Evolutionary conservation across 2,113 vertebrate species (phyloP), one percentile per base, ranked within the genome.

Genomic region (Anser brachyrhynchus): DNA sequence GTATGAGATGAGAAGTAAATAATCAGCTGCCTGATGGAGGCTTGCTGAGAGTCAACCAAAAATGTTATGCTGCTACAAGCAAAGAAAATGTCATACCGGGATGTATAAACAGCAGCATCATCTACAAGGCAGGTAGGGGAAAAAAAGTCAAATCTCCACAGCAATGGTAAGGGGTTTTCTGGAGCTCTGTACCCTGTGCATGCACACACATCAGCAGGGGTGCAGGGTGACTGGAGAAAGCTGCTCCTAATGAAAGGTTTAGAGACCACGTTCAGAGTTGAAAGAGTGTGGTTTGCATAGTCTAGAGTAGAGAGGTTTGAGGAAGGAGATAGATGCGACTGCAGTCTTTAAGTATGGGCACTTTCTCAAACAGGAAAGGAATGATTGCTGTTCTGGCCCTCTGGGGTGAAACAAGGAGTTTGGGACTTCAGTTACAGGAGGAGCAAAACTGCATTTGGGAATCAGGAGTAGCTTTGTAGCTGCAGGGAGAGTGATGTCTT

Each of bases 161-260:
- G 59, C 55, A 21, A 21, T 79, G n/a, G 20, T 39, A 3, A 35
- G 31, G 29, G 31, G 4, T 37, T 54, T 6, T 23, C 23, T 76
- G 28, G 41, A 75, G 33, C 17, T 4, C 21, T 3, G 51, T 19
- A n/a, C 69, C 73, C 58, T 0, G 1, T 59, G 41, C 9, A 4
- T 23, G 67, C 37, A 13, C 46, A 4, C 16, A 16, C 2, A 3
- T 52, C 35, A 44, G 33, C 31, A 57, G 61, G 39, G 51, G 9
- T n/a, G 52, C 43, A 29, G 57, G 35, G 49, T 66, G 28, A 3
- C 49, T 21, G 18, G 44, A 21, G 44, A 3, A 52, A 49, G 16
- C 43, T 69, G 54, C 19, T 41, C 26, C 69, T 19, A 1, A 67
- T n/a, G 44, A 78, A n/a, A 33, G 65, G 19, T 71, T 83, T 54